Conservation (phyloP, 2,113 vertebrate species). For the Gymnobelideus leadbeateri region DNA sequence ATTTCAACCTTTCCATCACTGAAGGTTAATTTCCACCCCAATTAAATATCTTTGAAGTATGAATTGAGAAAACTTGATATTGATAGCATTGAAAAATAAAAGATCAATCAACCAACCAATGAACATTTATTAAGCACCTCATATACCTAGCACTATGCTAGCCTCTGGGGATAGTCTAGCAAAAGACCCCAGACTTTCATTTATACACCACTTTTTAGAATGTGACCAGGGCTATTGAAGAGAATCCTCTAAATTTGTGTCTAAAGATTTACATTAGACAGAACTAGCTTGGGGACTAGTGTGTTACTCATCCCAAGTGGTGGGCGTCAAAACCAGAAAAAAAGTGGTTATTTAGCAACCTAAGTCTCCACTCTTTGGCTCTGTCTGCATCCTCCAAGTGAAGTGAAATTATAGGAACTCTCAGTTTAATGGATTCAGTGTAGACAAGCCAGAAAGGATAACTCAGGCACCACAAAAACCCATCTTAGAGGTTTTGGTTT, state of each 20-base stretch:
- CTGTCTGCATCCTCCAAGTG: not conserved
- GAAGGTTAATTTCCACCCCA: not conserved
- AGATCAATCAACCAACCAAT: not conserved
- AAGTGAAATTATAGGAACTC: not conserved
- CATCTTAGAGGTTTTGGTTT: not conserved
- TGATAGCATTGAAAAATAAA: not conserved
- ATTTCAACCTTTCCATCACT: not conserved
- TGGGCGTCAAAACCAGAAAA: slow-evolving; percentile 59
- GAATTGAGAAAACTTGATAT: not conserved
- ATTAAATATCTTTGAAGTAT: not conserved
- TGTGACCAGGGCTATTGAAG: slow-evolving; percentile 40
- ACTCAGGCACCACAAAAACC: slow-evolving; percentile 31
- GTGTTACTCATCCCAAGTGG: slow-evolving; percentile 35
- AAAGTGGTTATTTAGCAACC: not conserved
- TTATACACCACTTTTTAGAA: not conserved
- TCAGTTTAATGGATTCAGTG: not conserved
- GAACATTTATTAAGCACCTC: not conserved
- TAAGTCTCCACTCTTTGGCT: slow-evolving; percentile 51
- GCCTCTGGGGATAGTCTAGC: not conserved
- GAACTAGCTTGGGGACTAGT: slow-evolving; percentile 55
- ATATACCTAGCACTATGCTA: not conserved
- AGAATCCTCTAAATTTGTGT: slow-evolving; percentile 43
- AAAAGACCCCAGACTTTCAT: not conserved
- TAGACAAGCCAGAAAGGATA: not conserved
- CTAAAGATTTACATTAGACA: slow-evolving; percentile 63